These are phyloP conservation scores for Pristiophorus japonicus DNA, from an alignment of 2,113 vertebrate species.

Conservation along the genomic window DNA sequence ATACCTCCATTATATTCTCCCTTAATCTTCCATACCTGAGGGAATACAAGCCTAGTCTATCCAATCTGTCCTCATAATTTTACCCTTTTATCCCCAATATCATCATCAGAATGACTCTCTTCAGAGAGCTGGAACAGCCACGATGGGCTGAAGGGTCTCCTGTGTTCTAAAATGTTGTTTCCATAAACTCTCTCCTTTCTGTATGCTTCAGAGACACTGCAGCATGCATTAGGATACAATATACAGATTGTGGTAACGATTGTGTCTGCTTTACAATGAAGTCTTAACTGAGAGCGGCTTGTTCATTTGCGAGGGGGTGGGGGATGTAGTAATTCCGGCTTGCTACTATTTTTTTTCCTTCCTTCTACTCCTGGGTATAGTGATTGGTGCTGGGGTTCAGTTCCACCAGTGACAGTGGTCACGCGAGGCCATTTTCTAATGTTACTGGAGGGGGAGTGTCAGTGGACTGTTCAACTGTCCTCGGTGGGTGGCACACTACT, in stretches of 20 bases:
- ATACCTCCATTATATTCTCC: neutral
- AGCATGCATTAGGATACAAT: neutral
- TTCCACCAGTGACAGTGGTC: neutral
- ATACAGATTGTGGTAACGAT: neutral
- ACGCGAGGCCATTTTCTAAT: neutral
- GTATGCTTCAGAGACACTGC: neutral
- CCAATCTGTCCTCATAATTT: neutral
- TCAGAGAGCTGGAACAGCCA: neutral
- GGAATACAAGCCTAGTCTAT: neutral
- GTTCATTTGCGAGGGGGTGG: neutral
- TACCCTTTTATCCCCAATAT: neutral
- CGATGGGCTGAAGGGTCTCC: neutral
- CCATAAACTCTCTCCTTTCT: neutral
- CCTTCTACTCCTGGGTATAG: neutral
- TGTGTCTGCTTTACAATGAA: neutral
- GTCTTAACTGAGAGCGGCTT: neutral
- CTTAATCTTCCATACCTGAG: neutral
- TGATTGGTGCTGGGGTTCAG: neutral
- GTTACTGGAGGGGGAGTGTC: neutral
- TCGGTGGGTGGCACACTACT: neutral
- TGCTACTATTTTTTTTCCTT: neutral
- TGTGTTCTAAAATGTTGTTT: neutral
- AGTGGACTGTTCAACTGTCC: neutral
- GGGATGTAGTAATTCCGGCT: neutral
- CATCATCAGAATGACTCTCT: neutral